A percentile compares a stretch with the other conserved stretches of the same genome.
phyloP scores from a whole-genome alignment of 2,797 vertebrate genomes.

The Aphelocoma californica region DNA sequence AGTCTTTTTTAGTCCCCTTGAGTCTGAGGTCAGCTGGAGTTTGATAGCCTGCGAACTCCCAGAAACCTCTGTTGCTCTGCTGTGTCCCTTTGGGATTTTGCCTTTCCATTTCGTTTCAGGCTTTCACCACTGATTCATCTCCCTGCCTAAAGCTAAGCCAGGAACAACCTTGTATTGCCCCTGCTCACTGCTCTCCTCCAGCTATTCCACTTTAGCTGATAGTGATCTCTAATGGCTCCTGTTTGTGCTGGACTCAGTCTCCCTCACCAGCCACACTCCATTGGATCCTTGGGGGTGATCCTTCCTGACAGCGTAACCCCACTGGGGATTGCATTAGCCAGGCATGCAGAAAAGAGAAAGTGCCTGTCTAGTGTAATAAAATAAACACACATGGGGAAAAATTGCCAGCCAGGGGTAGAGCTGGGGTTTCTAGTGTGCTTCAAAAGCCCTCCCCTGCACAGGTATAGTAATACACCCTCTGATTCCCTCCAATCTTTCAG shows the following conservation, averaged over 20 bases:
- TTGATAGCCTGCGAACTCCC: neutral
- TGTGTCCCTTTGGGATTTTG: constrained; percentile 3
- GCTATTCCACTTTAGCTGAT: neutral
- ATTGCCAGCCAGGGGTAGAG: neutral
- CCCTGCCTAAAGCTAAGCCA: neutral
- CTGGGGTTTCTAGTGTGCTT: neutral
- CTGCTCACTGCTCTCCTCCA: neutral
- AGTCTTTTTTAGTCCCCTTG: neutral
- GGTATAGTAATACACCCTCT: neutral
- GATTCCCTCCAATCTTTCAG: neutral
- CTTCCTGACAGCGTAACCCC: constrained; percentile 36
- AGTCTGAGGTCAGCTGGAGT: constrained; percentile 36
- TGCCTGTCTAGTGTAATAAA: constrained; percentile 38
- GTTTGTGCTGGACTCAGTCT: neutral
- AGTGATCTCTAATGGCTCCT: neutral
- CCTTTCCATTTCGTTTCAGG: neutral
- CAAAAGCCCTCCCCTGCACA: fast-evolving
- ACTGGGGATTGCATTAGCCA: constrained; percentile 55
- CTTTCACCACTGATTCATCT: neutral
- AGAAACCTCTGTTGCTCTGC: constrained; percentile 3
- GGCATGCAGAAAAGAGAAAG: constrained; percentile 44
- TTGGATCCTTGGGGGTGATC: constrained; percentile 36
- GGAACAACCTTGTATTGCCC: neutral
- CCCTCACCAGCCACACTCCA: constrained; percentile 11
- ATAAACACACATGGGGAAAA: neutral